A percentile compares a stretch with the other conserved stretches of the same genome.
Conservation (phyloP, 1,140 invertebrate genomes). For the Papilio machaon region DNA sequence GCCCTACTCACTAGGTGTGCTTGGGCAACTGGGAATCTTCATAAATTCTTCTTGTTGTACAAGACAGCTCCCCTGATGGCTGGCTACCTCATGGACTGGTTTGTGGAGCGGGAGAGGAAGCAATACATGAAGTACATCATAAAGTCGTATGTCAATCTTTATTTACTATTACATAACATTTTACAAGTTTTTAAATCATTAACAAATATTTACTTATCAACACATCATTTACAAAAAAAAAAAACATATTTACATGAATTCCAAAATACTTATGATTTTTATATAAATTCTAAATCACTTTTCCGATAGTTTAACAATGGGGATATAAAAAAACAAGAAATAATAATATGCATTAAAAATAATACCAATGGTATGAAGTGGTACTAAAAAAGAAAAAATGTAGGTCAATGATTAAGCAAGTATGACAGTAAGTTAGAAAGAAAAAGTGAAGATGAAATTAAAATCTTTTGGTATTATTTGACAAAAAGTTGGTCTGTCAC, state of each 20-base stretch:
- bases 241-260: not conserved
- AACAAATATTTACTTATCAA: not conserved
- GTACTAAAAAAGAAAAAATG: not conserved
- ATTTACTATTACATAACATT: slow-evolving; percentile 43
- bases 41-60: slow-evolving; percentile 96
- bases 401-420: too few species aligned
- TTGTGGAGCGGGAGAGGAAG: slow-evolving; percentile 95
- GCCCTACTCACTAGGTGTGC: slow-evolving; percentile 93
- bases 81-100: slow-evolving; percentile 98
- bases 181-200: slow-evolving; percentile 38
- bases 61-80: slow-evolving; percentile 95
- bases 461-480: too few species aligned
- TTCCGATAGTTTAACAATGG: too few species aligned
- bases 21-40: slow-evolving; percentile 95
- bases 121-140: slow-evolving; percentile 94
- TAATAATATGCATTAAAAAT: not conserved
- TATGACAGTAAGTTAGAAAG: not conserved
- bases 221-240: not conserved
- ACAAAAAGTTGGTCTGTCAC: too few species aligned
- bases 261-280: not conserved
- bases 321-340: not conserved
- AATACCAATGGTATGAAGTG: not conserved
- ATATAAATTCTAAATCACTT: not conserved
- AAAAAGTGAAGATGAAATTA: not conserved
- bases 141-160: slow-evolving; percentile 94